Percentiles rank a stretch among this genome's conserved stretches.
Evolutionary conservation across 2,113 vertebrate species (phyloP).

Genomic region (Thalassarche chlororhynchos): DNA sequence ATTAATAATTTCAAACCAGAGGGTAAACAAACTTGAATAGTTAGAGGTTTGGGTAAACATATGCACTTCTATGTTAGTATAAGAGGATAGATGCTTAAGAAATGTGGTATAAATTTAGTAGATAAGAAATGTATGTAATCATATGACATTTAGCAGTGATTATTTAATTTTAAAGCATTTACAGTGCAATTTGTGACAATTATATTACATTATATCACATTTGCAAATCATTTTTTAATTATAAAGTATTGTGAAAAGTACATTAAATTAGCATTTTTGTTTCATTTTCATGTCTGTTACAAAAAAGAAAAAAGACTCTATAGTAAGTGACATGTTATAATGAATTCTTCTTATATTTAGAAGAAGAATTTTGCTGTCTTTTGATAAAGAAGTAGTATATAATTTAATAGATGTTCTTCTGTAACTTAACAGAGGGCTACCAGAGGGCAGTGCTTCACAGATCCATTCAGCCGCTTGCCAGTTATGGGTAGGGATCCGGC

Average conservation of each 20-base stretch:
- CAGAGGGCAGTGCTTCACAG: not conserved
- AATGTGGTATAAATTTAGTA: not conserved
- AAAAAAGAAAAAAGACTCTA: not conserved
- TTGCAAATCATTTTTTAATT: constrained; percentile 8
- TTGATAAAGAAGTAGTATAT: not conserved
- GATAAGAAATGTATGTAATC: not conserved
- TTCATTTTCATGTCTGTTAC: not conserved
- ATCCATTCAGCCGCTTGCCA: not conserved
- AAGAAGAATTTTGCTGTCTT: not conserved
- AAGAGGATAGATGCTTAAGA: not conserved
- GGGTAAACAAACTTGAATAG: not conserved
- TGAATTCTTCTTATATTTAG: not conserved
- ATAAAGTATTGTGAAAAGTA: constrained; percentile 1
- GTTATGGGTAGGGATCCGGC: not conserved
- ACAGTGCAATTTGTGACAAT: constrained; percentile 1
- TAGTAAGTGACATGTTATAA: not conserved
- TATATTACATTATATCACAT: not conserved
- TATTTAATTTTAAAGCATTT: constrained; percentile 51
- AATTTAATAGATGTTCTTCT: not conserved
- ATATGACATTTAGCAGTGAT: constrained; percentile 14
- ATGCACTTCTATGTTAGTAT: not conserved
- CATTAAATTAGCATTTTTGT: not conserved
- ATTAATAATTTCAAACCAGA: not conserved
- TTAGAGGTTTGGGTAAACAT: not conserved
- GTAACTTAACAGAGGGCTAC: not conserved